phyloP scores from a whole-genome alignment of 2,888 invertebrate genomes.

The Helleia helle region DNA sequence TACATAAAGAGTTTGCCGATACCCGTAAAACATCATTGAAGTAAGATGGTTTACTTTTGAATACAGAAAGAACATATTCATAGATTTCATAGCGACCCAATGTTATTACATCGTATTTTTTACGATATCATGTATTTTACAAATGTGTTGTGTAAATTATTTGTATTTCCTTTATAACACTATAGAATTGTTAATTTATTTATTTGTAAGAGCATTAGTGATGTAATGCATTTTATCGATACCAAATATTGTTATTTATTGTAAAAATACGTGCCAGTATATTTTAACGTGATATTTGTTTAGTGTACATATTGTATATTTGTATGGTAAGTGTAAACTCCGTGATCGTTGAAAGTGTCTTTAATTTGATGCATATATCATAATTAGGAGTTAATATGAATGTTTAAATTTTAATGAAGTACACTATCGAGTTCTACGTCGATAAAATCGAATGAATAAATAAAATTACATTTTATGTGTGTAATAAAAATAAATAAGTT shows the following conservation, averaged over 20 bases:
- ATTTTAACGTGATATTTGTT: conserved; percentile 28
- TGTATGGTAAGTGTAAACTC: conserved; percentile 14
- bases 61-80: too few species aligned
- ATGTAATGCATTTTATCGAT: conserved; percentile 41
- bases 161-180: not conserved
- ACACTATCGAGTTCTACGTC: not conserved
- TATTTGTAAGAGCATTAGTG: conserved; percentile 12
- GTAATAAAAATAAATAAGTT: conserved; percentile 3
- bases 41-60: too few species aligned
- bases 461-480: conserved; percentile 1
- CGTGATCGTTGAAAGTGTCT: too few species aligned
- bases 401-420: conserved; percentile 1
- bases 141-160: not conserved
- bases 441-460: conserved; percentile 3
- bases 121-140: too few species aligned
- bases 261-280: conserved; percentile 51
- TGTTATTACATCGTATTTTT: too few species aligned
- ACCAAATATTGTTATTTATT: conserved; percentile 64
- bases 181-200: conserved; percentile 4
- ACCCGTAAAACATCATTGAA: too few species aligned
- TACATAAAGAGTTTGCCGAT: too few species aligned
- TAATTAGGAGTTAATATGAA: conserved; percentile 5
- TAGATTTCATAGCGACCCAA: too few species aligned
- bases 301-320: conserved; percentile 22
- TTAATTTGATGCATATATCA: conserved; percentile 8